Conservation (phyloP, 2,888 invertebrate genomes). For the Biston betularia region DNA sequence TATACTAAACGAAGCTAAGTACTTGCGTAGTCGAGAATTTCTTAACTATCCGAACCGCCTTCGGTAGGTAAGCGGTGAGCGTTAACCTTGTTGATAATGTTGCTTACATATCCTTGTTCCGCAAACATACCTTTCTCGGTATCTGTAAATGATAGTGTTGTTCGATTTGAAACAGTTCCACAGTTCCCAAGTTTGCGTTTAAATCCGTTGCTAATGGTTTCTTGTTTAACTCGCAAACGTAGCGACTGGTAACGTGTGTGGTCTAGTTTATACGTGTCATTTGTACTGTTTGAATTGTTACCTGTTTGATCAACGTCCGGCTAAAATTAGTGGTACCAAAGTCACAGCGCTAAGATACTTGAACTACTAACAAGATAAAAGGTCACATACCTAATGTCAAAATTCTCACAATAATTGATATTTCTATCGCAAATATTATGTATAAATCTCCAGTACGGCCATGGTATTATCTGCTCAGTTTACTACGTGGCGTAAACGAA, state of each 20-base stretch:
- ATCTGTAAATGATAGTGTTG: conserved; percentile 52
- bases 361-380: not conserved
- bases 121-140: conserved; percentile 65
- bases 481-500: not conserved
- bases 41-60: conserved; percentile 73
- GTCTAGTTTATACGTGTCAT: conserved; percentile 50
- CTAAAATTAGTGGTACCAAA: conserved; percentile 28
- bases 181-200: conserved; percentile 50
- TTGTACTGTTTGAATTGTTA: conserved; percentile 45
- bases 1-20: conserved; percentile 24
- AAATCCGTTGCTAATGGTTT: conserved; percentile 56
- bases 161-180: conserved; percentile 50
- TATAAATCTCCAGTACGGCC: not conserved
- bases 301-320: conserved; percentile 36
- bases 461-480: not conserved
- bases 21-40: conserved; percentile 55
- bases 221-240: conserved; percentile 38
- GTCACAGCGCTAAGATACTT: not conserved
- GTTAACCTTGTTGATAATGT: conserved; percentile 71
- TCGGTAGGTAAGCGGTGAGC: conserved; percentile 53
- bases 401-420: not conserved
- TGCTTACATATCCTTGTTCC: conserved; percentile 76
- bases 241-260: conserved; percentile 54
- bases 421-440: not conserved
- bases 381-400: not conserved